These are phyloP conservation scores for Chrysolina oricalcia DNA, from an alignment of 2,888 invertebrate genomes.

Conservation along the genomic window DNA sequence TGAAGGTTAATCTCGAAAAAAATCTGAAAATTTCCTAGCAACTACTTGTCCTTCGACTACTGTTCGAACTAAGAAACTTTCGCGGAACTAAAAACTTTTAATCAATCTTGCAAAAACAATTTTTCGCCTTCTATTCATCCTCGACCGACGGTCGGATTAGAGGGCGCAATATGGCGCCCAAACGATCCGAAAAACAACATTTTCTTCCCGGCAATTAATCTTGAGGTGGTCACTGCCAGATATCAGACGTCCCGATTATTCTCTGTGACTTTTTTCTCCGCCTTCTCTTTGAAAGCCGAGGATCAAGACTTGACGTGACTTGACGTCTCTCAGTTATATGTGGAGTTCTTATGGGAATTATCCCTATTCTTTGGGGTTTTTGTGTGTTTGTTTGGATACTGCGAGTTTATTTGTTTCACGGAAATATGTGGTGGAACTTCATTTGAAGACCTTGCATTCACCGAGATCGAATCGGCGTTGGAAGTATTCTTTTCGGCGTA, in stretches of 20 bases:
- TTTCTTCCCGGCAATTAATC: conserved; percentile 55
- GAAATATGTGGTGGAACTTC: background rate
- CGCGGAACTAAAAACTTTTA: conserved; percentile 47
- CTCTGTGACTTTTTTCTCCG: conserved; percentile 44
- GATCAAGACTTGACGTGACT: conserved; percentile 38
- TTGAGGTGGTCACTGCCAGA: conserved; percentile 58
- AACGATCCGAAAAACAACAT: conserved; percentile 15
- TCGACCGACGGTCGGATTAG: background rate
- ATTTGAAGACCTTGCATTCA: background rate
- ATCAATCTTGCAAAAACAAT: conserved; percentile 51
- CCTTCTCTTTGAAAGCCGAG: background rate
- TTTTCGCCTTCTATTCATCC: conserved; percentile 35
- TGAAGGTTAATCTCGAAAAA: too few species aligned
- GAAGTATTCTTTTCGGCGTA: too few species aligned
- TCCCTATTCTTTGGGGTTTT: conserved; percentile 1
- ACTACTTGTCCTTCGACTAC: background rate
- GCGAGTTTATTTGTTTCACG: conserved; percentile 4
- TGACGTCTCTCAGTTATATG: conserved; percentile 13
- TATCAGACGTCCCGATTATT: conserved; percentile 57
- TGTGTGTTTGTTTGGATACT: background rate
- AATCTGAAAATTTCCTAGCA: background rate
- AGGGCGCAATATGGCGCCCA: background rate
- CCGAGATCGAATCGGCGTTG: background rate
- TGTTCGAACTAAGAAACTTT: conserved; percentile 21
- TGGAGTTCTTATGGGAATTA: background rate